A percentile compares a stretch with the other conserved stretches of the same genome.
These are phyloP conservation scores for Lymantria monacha DNA, from an alignment of 2,888 invertebrate genomes.

Conservation along the genomic window DNA sequence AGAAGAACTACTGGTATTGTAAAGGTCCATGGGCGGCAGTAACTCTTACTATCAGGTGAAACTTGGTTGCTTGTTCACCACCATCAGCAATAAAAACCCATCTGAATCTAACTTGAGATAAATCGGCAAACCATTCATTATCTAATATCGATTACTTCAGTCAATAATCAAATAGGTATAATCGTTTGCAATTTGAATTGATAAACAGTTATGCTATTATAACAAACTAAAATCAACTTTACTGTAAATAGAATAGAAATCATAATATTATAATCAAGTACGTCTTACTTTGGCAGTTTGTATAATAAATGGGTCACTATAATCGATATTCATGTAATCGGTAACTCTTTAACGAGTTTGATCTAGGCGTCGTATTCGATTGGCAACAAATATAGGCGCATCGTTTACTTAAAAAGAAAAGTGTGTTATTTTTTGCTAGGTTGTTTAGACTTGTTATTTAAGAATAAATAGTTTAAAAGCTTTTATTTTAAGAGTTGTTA, in stretches of 20 bases:
- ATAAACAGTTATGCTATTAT: constrained; percentile 7
- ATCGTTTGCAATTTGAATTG: constrained; percentile 24
- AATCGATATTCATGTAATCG: constrained; percentile 46
- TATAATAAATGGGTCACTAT: constrained; percentile 40
- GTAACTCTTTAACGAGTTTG: constrained; percentile 30
- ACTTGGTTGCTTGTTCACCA: no score
- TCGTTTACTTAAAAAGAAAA: neutral
- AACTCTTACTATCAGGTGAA: no score
- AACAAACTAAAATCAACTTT: constrained; percentile 14
- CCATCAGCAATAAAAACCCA: no score
- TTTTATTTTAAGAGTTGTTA: no score
- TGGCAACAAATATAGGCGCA: constrained; percentile 27
- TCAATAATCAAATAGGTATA: constrained; percentile 29
- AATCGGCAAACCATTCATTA: constrained; percentile 20
- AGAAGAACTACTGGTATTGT: no score
- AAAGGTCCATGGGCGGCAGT: no score
- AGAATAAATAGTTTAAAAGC: no score
- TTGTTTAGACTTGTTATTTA: no score
- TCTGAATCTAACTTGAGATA: no score
- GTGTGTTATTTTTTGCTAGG: no score
- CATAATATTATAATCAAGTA: constrained; percentile 11
- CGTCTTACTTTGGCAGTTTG: constrained; percentile 35
- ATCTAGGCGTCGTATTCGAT: constrained; percentile 34
- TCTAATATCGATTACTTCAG: constrained; percentile 27
- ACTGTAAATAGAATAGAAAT: constrained; percentile 8